phyloP scores from a whole-genome alignment of 2,797 vertebrate genomes.

The Phalanger gymnotis region DNA sequence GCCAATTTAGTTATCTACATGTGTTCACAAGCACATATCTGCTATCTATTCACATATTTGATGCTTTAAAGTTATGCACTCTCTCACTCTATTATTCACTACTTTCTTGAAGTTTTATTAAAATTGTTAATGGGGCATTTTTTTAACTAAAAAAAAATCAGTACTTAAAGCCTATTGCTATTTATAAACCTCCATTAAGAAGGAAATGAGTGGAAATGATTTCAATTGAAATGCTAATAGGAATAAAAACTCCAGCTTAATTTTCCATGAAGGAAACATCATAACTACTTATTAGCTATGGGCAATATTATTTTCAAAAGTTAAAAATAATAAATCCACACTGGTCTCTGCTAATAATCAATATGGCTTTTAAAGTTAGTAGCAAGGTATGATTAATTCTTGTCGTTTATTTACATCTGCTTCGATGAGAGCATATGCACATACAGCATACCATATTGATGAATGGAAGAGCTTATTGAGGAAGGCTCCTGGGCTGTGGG shows the following conservation, averaged over 20 bases:
- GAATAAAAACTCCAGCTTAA: not conserved
- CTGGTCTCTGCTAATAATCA: constrained; percentile 66
- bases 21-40: not conserved
- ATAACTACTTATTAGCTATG: constrained; percentile 71
- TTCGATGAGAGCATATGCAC: constrained; percentile 21
- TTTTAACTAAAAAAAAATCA: not conserved
- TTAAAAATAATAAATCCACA: constrained; percentile 47
- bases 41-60: not conserved
- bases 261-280: constrained; percentile 76
- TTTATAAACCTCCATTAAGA: constrained; percentile 76
- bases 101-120: constrained; percentile 45
- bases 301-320: constrained; percentile 64
- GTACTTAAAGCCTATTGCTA: constrained; percentile 70
- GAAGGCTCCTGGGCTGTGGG: not conserved
- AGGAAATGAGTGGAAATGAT: constrained; percentile 72
- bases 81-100: not conserved
- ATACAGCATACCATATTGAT: not conserved
- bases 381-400: constrained; percentile 55
- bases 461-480: not conserved
- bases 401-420: constrained; percentile 59
- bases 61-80: constrained; percentile 3
- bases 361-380: constrained; percentile 62
- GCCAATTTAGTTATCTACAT: not conserved
- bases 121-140: constrained; percentile 40
- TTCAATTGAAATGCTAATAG: constrained; percentile 79